Base-by-base conservation (phyloP, 2,888 invertebrate genomes). In the Siphlonurus alternatus region DNA sequence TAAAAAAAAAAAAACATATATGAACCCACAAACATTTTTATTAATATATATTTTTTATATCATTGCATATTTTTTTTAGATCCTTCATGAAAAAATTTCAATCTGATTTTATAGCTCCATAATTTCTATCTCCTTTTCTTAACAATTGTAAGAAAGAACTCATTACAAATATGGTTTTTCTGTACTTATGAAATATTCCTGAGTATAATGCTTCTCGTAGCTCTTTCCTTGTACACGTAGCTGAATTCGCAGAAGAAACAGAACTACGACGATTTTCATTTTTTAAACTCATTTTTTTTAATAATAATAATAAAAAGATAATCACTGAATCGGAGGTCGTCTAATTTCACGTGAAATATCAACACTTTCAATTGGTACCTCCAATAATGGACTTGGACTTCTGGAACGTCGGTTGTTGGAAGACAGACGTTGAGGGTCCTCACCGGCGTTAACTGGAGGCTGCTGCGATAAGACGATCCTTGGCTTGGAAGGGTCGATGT, bases 131-230 rank as follows among this genome's bases (percentile, higher is more conserved):
- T 74, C 86, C 85, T 73, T 83, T 84, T 70, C 84, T 81, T 68
- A 87, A 75, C 87, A 87, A 87, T 68, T 87, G 80, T 66, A 87
- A 77, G 73, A 87, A 87, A 61, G 87, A 87, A 62, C 87, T 87
- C 64, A 87, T 81, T 5, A 87, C 87, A 73, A 87, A 87, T 70
- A 87, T 87, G 66, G 86, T 87, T 72, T 86, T 79, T 68, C 87
- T 78, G 76, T 87, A 87, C 69, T 86, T 82, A 78, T 87, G 86
- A 74, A 87, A 86, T 73, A 87, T 87, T 75, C 87, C 87, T 76
- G 87, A 85, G 74, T 87, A 87, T 70, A 87, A 77, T 67, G 87
- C 86, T 73, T 87, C 87, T 68, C 87, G 78, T 67, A 85, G 73
- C 61, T 86, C 85, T 75, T 87, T 87, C 69, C 87, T 76, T 73